A percentile compares a stretch with the other conserved stretches of the same genome.
phyloP scores from a whole-genome alignment of 2,888 invertebrate species.

The Torymus aiolomorphi region DNA sequence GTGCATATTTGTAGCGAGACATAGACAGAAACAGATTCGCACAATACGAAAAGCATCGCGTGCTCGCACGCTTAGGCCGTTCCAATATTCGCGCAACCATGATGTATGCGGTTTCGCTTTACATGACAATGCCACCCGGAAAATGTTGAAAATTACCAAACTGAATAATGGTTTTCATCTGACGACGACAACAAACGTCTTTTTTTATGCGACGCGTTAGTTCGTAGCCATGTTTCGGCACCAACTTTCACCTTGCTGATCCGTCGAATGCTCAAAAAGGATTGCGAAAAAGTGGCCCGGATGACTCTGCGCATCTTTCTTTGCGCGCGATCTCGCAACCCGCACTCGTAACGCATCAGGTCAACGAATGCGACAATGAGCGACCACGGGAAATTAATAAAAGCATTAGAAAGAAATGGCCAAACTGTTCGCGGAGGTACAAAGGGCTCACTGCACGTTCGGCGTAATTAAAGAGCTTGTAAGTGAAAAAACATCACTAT shows the following conservation, averaged over 20 bases:
- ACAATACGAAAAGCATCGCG: constrained; percentile 31
- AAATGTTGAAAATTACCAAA: constrained; percentile 50
- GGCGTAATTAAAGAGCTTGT: no score
- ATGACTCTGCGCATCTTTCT: neutral
- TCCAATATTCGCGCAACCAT: constrained; percentile 31
- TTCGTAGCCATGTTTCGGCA: constrained; percentile 16
- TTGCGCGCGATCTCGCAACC: neutral
- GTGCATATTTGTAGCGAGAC: no score
- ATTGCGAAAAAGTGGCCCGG: no score
- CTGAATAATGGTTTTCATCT: constrained; percentile 45
- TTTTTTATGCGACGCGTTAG: constrained; percentile 16
- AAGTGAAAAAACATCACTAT: no score
- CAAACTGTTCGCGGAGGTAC: no score
- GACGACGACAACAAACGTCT: constrained; percentile 45
- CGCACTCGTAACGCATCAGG: no score
- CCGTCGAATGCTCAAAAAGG: constrained; percentile 51
- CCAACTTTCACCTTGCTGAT: constrained; percentile 54
- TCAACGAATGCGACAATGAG: no score
- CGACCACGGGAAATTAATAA: no score
- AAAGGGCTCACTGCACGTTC: no score
- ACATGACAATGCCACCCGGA: constrained; percentile 50
- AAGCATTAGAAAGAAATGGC: no score
- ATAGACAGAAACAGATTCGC: neutral
- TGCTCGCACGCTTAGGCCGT: neutral
- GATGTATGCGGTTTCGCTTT: constrained; percentile 19